Conservation (phyloP, 2,113 vertebrate species). For the Oenanthe oenanthe region DNA sequence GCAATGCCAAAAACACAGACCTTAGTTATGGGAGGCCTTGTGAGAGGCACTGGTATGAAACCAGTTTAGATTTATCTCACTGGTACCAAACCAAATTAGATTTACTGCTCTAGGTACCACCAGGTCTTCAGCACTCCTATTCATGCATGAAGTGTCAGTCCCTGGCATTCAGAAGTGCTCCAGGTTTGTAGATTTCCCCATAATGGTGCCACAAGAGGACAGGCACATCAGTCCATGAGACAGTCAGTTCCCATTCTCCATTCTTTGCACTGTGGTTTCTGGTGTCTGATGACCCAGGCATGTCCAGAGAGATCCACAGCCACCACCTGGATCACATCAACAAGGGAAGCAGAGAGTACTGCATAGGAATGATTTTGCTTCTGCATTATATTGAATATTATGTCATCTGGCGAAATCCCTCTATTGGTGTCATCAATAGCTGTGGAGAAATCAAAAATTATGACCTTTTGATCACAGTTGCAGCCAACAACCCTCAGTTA, state of each 20-base stretch:
- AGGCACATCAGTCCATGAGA: background rate
- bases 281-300: background rate
- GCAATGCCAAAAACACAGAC: background rate
- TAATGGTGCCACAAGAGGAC: rapidly evolving
- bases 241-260: background rate
- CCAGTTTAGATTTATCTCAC: background rate
- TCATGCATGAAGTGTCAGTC: background rate
- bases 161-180: background rate
- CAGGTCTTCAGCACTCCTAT: background rate
- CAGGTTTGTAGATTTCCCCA: background rate
- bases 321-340: background rate
- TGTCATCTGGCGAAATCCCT: background rate
- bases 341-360: background rate
- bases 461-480: background rate
- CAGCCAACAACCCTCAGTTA: background rate
- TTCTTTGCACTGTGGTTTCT: background rate
- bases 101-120: background rate
- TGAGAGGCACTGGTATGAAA: background rate
- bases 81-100: background rate
- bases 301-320: background rate
- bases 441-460: background rate
- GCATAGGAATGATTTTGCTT: background rate
- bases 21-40: background rate
- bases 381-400: background rate
- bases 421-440: background rate